Base-by-base conservation (phyloP, 2,888 invertebrate species). In the Dasypogon diadema region DNA sequence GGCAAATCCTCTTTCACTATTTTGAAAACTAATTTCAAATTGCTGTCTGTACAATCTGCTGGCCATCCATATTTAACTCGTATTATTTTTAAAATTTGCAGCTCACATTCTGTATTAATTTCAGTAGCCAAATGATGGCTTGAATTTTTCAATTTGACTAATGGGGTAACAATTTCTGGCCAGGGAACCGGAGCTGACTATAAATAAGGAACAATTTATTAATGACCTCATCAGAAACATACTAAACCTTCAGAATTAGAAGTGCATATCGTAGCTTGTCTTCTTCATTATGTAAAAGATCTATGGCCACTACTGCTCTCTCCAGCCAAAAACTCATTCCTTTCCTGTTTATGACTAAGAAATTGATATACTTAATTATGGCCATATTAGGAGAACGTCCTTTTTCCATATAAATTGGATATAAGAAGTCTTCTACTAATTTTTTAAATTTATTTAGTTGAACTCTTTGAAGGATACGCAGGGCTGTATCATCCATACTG, bases 31-130 rank as follows among this genome's bases (percentile, higher is more conserved):
- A 86, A 79, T 78, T 83, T 83, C 56, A 85, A 80, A 77, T 84
- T 83, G 16, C 82, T 81, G 58, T 84, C 82, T 0, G 80, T 78
- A 3, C 81, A 79, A 74, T 85, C 83, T 0, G 82, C 82, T 1
- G 84, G 82, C 85, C 86, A 86, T 30, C 83, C 84, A 75, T 86
- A 86, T 79, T 86, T 86, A 0, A 81, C 81, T 79, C 85, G 85
- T 82, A 86, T 83, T 14, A 85, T 84, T 80, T 86, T 86, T 5
- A 86, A 84, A 6, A 82, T 82, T 80, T 86, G 86, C 34, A 84
- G 81, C 76, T 86, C 85, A 75, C 84, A 84, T 79, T 85, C 84
- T 0, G 82, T 82, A 68, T 81, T 82, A 34, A 86, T 86, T 77
- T 84, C 83, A 0, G 81, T 76, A 5, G 85, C 84, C 34, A 85